phyloP scores from a whole-genome alignment of 2,888 invertebrate species.

The Masnerella sp. region DNA sequence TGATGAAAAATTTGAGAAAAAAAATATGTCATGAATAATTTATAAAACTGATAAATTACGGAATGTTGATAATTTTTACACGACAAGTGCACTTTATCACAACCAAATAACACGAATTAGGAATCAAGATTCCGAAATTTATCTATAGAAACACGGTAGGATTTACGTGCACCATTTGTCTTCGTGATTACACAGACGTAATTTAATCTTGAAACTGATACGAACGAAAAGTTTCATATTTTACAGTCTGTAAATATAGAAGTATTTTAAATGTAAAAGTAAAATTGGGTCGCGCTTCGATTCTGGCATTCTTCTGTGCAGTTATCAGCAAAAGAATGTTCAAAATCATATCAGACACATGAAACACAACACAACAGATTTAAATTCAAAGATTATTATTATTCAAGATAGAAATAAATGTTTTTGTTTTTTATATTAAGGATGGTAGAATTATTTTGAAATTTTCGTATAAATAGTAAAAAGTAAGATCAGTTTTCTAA shows the following conservation, averaged over 20 bases:
- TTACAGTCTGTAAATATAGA: neutral
- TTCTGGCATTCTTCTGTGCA: neutral
- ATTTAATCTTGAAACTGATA: conserved; percentile 42
- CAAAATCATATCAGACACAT: too few species aligned
- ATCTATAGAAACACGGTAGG: conserved; percentile 41
- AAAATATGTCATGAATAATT: conserved; percentile 3
- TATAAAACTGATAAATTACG: conserved; percentile 4
- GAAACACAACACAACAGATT: too few species aligned
- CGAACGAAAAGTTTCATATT: conserved; percentile 20
- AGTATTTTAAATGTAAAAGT: too few species aligned
- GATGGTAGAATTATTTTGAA: neutral
- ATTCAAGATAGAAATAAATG: too few species aligned
- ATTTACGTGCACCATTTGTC: conserved; percentile 35
- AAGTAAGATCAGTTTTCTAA: neutral
- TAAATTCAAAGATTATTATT: too few species aligned
- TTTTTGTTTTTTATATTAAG: too few species aligned
- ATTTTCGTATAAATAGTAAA: conserved; percentile 2
- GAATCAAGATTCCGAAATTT: conserved; percentile 32
- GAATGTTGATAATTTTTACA: conserved; percentile 7
- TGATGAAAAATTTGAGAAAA: conserved; percentile 9
- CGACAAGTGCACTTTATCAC: neutral
- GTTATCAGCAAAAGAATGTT: conserved; percentile 4
- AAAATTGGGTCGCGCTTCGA: neutral
- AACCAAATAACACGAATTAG: conserved; percentile 16
- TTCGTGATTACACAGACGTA: conserved; percentile 29